Evolutionary conservation across 2,113 vertebrate species (phyloP).

Genomic region (Corvus hawaiiensis): DNA sequence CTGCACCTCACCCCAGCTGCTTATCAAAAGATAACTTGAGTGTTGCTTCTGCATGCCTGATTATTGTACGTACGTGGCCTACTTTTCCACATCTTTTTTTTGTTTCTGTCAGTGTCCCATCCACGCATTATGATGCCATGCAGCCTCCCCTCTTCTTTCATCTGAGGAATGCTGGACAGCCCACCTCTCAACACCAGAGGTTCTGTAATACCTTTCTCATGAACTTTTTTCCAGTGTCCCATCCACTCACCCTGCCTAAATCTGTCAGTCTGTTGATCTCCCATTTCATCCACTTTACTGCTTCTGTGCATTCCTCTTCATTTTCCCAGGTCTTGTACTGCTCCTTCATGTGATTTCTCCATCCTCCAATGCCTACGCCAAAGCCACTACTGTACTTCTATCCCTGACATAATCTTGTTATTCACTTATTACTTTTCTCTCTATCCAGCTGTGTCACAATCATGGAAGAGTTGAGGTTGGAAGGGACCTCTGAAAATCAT

Average conservation of each 20-base stretch:
- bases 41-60: neutral
- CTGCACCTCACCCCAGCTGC: neutral
- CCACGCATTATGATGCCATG: fast-evolving
- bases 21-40: neutral
- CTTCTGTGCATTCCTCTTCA: neutral
- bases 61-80: neutral
- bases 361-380: neutral
- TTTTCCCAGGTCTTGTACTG: neutral
- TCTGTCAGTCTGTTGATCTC: neutral
- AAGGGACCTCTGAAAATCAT: neutral
- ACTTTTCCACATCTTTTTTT: neutral
- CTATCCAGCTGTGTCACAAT: neutral
- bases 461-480: neutral
- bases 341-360: neutral
- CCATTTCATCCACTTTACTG: neutral
- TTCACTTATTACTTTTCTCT: neutral
- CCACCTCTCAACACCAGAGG: neutral
- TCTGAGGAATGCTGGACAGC: neutral
- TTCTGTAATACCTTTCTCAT: neutral
- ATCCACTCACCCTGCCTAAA: neutral
- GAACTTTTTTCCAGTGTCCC: neutral
- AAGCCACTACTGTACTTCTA: neutral
- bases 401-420: neutral
- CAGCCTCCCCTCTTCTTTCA: neutral
- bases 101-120: neutral